Conservation (phyloP, 2,113 vertebrate genomes). For the Channa maculata region DNA sequence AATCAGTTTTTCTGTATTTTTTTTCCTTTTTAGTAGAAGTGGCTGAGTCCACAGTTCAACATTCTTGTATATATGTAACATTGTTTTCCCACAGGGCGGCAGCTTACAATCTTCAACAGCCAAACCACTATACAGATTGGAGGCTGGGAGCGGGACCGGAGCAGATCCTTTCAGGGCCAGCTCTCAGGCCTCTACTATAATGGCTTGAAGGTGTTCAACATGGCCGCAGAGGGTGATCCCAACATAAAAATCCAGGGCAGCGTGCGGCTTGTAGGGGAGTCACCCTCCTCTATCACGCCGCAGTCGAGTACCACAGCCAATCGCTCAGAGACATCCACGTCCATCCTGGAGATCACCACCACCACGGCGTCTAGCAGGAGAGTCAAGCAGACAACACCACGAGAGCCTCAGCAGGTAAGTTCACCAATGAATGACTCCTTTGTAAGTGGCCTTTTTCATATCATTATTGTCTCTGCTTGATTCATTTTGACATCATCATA, state of each 20-base stretch:
- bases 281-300: constrained; percentile 97
- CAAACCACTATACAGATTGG: constrained; percentile 99
- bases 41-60: constrained; percentile 87
- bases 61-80: constrained; percentile 95
- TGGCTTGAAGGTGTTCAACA: constrained; percentile 99
- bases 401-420: constrained; percentile 93
- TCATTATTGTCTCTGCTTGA: constrained; percentile 25
- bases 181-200: constrained; percentile 99
- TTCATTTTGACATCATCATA: constrained; percentile 28
- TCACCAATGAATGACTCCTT: constrained; percentile 4
- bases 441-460: not conserved
- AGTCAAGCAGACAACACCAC: constrained; percentile 92
- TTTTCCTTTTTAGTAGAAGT: constrained; percentile 72
- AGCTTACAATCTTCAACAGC: constrained; percentile 99
- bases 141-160: constrained; percentile 95
- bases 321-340: constrained; percentile 96
- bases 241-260: constrained; percentile 97
- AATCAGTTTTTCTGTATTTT: constrained; percentile 86
- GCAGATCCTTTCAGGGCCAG: constrained; percentile 97
- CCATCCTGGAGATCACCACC: constrained; percentile 98
- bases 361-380: constrained; percentile 92
- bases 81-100: constrained; percentile 95
- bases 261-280: constrained; percentile 97
- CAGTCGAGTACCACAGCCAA: constrained; percentile 97
- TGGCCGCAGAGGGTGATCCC: constrained; percentile 96